Evolutionary conservation across 2,888 invertebrate genomes (phyloP).

Genomic region (Lucinisca nassula): DNA sequence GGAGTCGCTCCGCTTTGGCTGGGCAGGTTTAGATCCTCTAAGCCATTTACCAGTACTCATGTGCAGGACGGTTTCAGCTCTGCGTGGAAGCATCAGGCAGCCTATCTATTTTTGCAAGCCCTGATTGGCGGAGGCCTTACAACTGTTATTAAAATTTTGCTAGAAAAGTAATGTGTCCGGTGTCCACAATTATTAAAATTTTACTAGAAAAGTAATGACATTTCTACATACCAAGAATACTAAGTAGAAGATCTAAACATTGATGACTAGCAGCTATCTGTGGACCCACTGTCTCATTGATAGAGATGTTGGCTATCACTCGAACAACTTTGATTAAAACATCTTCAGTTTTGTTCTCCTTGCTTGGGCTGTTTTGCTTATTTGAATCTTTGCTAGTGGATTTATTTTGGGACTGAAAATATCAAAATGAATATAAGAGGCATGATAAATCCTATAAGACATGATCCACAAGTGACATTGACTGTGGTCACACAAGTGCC

Average conservation of each 20-base stretch:
- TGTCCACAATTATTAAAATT: no score
- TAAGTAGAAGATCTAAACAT: constrained; percentile 86
- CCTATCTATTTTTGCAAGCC: no score
- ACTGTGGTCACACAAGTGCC: no score
- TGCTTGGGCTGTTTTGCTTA: constrained; percentile 2
- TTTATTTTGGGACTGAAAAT: constrained; percentile 8
- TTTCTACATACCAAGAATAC: constrained; percentile 84
- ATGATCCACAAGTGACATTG: no score
- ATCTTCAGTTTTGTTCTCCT: constrained; percentile 88
- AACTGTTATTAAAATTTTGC: no score
- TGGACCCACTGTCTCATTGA: constrained; percentile 93
- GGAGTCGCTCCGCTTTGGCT: no score
- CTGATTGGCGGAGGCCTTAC: no score
- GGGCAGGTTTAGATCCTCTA: no score
- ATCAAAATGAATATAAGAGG: background rate
- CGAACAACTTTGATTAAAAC: constrained; percentile 90
- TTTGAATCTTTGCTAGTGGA: background rate
- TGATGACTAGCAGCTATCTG: constrained; percentile 89
- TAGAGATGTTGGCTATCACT: constrained; percentile 95
- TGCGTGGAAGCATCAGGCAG: no score
- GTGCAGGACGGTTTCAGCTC: no score
- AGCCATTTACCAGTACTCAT: no score
- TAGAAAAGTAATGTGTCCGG: no score
- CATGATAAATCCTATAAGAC: background rate
- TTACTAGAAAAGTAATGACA: background rate